A percentile compares a stretch with the other conserved stretches of the same genome.
These are phyloP conservation scores for Agrilus cyanescens DNA, from an alignment of 2,888 invertebrate species.

Conservation along the genomic window DNA sequence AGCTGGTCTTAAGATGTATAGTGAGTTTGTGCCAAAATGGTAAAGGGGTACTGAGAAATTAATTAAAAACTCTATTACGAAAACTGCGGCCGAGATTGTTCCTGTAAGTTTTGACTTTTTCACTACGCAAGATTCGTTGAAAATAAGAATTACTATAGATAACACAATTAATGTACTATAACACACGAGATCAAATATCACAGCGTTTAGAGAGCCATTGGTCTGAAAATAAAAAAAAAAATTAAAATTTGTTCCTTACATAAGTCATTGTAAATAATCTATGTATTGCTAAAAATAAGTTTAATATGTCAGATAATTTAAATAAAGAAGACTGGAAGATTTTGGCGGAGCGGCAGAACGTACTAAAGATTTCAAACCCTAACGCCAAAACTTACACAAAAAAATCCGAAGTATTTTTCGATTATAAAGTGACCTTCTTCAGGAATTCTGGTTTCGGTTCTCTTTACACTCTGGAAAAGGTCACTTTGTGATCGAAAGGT, in stretches of 20 bases:
- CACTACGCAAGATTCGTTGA: slow-evolving; percentile 33
- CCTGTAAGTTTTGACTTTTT: slow-evolving; percentile 22
- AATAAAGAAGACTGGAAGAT: no score
- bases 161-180: slow-evolving; percentile 35
- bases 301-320: no score
- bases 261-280: no score
- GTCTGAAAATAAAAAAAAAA: slow-evolving; percentile 16
- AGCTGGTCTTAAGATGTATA: slow-evolving; percentile 48
- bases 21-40: slow-evolving; percentile 36
- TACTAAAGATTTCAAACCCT: no score
- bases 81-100: slow-evolving; percentile 32
- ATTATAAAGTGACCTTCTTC: no score
- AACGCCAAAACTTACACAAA: no score
- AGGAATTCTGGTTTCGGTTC: no score
- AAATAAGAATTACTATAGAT: slow-evolving; percentile 36
- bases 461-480: no score
- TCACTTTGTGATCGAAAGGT: no score
- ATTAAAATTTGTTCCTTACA: neutral
- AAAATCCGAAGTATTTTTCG: no score
- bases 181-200: slow-evolving; percentile 35
- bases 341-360: no score
- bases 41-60: slow-evolving; percentile 57
- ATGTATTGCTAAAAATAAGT: no score
- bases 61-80: slow-evolving; percentile 32
- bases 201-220: slow-evolving; percentile 10